phyloP scores from a whole-genome alignment of 2,113 vertebrate species.

The Formicarius rufipectus region DNA sequence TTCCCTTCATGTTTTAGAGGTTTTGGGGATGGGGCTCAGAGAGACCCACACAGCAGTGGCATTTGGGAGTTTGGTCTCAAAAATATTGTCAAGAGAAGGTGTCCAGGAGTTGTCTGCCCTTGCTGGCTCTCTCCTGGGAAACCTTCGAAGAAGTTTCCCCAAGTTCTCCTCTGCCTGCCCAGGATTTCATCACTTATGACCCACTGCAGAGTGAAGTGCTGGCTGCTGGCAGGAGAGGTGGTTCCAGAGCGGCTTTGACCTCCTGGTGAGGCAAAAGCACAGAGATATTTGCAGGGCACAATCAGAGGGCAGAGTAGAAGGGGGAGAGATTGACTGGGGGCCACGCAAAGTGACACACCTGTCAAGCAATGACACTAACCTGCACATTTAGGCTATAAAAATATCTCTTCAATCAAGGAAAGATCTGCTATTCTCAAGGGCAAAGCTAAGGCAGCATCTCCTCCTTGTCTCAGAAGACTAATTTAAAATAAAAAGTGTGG shows the following conservation, averaged over 20 bases:
- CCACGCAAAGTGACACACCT: not conserved
- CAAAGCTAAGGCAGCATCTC: constrained; percentile 31
- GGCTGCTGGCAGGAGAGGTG: not conserved
- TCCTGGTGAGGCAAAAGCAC: not conserved
- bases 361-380: constrained; percentile 26
- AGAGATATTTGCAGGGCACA: not conserved
- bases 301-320: not conserved
- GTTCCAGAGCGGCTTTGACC: not conserved
- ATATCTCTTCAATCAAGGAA: constrained; percentile 51
- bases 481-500: constrained; percentile 19
- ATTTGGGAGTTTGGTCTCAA: not conserved
- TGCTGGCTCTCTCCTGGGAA: not conserved
- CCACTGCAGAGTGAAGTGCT: not conserved
- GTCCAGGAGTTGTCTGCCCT: not conserved
- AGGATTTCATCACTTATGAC: not conserved
- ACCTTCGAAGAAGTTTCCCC: not conserved
- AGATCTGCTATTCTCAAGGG: constrained; percentile 35
- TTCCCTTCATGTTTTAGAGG: not conserved
- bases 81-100: not conserved
- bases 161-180: not conserved
- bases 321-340: not conserved
- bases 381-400: constrained; percentile 41
- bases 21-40: not conserved
- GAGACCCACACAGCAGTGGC: not conserved
- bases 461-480: constrained; percentile 48